Conservation (phyloP, 2,113 vertebrate species). For the Alethe castanea region DNA sequence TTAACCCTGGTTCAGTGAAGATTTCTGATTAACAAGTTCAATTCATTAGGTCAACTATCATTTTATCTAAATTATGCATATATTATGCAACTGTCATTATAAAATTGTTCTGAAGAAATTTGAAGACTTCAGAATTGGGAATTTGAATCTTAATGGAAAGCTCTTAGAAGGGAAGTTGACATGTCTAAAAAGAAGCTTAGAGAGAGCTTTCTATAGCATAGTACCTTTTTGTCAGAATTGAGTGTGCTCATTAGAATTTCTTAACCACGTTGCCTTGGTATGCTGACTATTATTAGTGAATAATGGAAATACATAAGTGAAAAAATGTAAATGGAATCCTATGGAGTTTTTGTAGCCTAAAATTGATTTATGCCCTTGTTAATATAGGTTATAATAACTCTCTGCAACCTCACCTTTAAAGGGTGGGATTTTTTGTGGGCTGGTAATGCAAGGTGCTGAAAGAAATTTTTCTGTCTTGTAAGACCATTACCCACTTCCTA, state of each 20-base stretch:
- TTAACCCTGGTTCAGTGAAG: background rate
- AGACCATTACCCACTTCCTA: background rate
- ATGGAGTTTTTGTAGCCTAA: background rate
- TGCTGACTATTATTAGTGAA: background rate
- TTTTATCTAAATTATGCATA: background rate
- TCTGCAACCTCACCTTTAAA: background rate
- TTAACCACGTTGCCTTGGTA: background rate
- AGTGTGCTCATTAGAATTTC: background rate
- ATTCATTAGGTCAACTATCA: background rate
- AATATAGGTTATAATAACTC: fast-evolving
- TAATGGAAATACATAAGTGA: background rate
- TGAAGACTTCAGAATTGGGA: background rate
- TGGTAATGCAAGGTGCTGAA: background rate
- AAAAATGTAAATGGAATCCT: background rate
- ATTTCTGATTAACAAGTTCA: background rate
- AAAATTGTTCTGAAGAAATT: background rate
- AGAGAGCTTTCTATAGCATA: background rate
- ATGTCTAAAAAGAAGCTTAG: background rate
- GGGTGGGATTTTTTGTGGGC: background rate
- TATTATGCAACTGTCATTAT: background rate
- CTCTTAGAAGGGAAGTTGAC: background rate
- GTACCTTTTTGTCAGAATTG: background rate
- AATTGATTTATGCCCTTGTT: background rate
- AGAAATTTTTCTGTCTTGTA: background rate
- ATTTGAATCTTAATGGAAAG: background rate